These are phyloP conservation scores for Patella pellucida DNA, from an alignment of 2,888 invertebrate species.

Conservation along the genomic window DNA sequence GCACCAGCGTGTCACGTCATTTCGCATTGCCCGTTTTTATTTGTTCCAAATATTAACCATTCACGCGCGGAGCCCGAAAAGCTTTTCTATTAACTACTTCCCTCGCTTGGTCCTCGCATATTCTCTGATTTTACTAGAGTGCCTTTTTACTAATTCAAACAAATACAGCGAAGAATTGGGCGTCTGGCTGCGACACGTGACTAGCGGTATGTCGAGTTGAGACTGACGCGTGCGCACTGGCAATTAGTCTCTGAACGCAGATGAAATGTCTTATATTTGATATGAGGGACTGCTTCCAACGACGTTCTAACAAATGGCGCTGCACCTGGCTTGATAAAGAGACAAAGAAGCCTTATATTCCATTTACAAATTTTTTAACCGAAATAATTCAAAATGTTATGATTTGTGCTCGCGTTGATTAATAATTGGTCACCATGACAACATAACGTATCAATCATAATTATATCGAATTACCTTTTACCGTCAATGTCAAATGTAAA, in stretches of 20 bases:
- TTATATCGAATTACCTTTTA: no score
- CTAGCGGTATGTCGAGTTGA: slow-evolving; percentile 23
- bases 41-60: background rate
- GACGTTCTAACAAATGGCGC: slow-evolving; percentile 10
- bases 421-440: no score
- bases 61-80: background rate
- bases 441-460: no score
- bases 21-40: background rate
- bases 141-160: slow-evolving; percentile 1
- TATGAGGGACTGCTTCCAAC: background rate
- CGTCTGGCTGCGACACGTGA: slow-evolving; percentile 17
- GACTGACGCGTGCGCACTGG: slow-evolving; percentile 19
- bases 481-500: no score
- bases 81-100: background rate
- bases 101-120: background rate
- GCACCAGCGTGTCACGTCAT: background rate
- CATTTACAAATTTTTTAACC: background rate
- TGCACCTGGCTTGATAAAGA: background rate
- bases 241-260: slow-evolving; percentile 20
- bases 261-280: slow-evolving; percentile 10
- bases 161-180: slow-evolving; percentile 9
- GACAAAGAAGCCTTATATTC: background rate
- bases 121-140: background rate
- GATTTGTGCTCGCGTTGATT: background rate
- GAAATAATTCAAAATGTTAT: background rate